These are phyloP conservation scores for Pangasius mekongensis DNA, from an alignment of 2,797 vertebrate genomes.

Conservation along the genomic window DNA sequence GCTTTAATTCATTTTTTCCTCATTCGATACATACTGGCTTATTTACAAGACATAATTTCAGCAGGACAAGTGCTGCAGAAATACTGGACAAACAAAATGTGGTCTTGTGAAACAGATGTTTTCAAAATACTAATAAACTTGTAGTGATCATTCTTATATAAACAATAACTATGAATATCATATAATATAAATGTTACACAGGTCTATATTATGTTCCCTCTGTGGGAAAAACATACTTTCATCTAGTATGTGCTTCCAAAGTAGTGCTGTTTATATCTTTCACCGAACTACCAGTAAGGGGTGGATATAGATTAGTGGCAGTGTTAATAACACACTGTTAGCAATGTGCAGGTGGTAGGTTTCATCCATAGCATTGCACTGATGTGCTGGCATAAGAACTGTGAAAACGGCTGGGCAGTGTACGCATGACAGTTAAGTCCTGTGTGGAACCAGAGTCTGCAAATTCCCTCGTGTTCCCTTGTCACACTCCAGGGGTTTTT, in stretches of 20 bases:
- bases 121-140: slow-evolving; percentile 14
- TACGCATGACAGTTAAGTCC: slow-evolving; percentile 27
- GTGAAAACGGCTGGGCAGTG: slow-evolving; percentile 2
- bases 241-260: background rate
- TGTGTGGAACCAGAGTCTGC: background rate
- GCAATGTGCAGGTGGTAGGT: background rate
- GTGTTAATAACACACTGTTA: slow-evolving; percentile 6
- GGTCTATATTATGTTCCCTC: background rate
- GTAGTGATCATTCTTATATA: background rate
- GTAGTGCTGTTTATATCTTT: background rate
- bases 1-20: background rate
- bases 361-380: background rate
- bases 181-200: background rate
- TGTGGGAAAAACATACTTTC: background rate
- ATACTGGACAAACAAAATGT: background rate
- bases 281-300: background rate
- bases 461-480: slow-evolving; percentile 27
- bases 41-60: background rate
- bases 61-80: background rate
- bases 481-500: slow-evolving; percentile 45
- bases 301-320: background rate
- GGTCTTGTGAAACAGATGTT: slow-evolving; percentile 4
- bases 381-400: background rate
- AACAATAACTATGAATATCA: background rate
- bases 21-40: background rate